phyloP scores from a whole-genome alignment of 2,888 invertebrate species.

The Graphium colonna region DNA sequence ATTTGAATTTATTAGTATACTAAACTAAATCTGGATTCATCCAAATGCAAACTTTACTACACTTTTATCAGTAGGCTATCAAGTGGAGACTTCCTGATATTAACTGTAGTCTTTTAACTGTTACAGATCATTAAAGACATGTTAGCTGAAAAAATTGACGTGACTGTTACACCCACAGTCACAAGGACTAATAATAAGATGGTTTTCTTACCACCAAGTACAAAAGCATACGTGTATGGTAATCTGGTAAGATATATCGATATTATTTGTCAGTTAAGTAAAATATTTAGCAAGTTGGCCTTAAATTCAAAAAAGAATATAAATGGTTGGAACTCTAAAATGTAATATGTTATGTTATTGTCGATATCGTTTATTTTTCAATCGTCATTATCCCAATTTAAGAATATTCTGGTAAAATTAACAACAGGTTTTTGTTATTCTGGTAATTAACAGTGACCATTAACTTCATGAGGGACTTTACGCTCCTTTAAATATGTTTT shows the following conservation, averaged over 20 bases:
- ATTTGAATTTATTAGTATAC: too few species aligned
- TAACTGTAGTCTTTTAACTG: constrained; percentile 1
- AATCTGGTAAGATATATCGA: constrained; percentile 41
- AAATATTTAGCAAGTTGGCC: background rate
- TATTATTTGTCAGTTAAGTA: background rate
- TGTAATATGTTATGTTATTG: background rate
- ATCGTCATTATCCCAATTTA: too few species aligned
- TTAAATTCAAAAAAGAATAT: background rate
- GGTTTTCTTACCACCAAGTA: constrained; percentile 41
- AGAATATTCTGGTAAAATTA: too few species aligned
- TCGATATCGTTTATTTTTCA: too few species aligned
- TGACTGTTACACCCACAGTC: constrained; percentile 31
- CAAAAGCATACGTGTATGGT: constrained; percentile 39
- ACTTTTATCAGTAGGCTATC: too few species aligned
- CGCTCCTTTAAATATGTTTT: too few species aligned
- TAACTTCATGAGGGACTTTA: too few species aligned
- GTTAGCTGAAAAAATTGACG: constrained; percentile 32
- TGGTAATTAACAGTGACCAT: too few species aligned
- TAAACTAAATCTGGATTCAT: too few species aligned
- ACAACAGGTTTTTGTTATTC: too few species aligned
- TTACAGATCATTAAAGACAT: constrained; percentile 48
- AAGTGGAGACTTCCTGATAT: too few species aligned
- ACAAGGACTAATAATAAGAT: constrained; percentile 29
- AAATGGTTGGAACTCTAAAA: background rate
- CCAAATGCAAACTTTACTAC: too few species aligned